Evolutionary conservation across 2,888 invertebrate genomes (phyloP), one percentile per base, ranked within the genome.

Genomic region (Campoplex capitator): DNA sequence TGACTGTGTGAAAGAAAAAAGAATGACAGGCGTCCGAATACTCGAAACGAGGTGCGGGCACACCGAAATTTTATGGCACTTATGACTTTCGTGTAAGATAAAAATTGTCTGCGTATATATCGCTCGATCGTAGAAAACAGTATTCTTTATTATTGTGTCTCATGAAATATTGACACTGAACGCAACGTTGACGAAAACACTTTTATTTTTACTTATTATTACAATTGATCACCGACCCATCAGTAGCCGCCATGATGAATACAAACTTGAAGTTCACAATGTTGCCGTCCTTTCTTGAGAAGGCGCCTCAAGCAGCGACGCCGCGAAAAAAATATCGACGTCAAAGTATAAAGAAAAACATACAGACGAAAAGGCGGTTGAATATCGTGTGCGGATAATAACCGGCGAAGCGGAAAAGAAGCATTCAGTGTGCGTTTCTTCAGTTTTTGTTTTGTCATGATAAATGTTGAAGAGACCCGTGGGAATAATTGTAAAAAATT

Each of bases 241-340:
- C 42, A 84, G 93, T 92, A 90, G 93, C 93, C 93, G 42, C 42
- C 42, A 93, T 93, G 92, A 93, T 92, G 92, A 92, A 92, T 89
- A 93, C 92, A 92, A 92, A 88, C 82, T 68, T 3, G 51, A 80
- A 73, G 74, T 86, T 54, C 79, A 51, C 11, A n/a, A 76, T 51
- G 51, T 79, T 28, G 65, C 78, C 80, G 54, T 67, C 71, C 54
- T 67, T 38, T 42, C 45, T 38, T 28, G 58, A 70, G 18, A 45
- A 28, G 11, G 45, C 45, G 62, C 65, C n/a, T 38, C n/a, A 3
- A 4, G 1, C 65, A 56, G 11, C 76, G 65, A 65, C 62, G 76
- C 28, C 23, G 76, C 48, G 35, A 2, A 28, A 75, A 45, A 65
- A 65, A 65, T 62, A 62, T 62, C 62, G 62, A 62, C 62, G 62